Conservation (phyloP, 2,888 invertebrate species). For the Pocota personata region DNA sequence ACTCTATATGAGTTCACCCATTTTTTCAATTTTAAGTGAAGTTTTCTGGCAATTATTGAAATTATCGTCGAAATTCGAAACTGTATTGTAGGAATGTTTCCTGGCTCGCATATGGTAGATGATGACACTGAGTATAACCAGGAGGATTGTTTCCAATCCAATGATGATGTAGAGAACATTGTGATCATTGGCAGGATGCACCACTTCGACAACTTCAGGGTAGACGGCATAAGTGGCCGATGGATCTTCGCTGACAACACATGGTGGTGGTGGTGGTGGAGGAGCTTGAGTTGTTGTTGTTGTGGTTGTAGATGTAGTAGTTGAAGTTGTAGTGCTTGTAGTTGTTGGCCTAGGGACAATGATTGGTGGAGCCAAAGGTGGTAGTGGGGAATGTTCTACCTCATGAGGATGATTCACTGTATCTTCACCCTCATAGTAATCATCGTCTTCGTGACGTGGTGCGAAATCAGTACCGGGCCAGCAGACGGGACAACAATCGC, state of each 20-base stretch:
- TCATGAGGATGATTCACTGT: conserved; percentile 59
- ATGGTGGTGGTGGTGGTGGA: conserved; percentile 62
- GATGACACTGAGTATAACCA: conserved; percentile 74
- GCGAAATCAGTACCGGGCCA: conserved; percentile 78
- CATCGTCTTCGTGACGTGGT: conserved; percentile 40
- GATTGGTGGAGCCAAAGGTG: conserved; percentile 40
- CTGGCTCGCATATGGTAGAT: conserved; percentile 78
- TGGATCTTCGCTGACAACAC: conserved; percentile 56
- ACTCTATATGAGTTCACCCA: conserved; percentile 51
- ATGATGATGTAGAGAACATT: conserved; percentile 75
- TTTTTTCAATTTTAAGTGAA: conserved; percentile 59
- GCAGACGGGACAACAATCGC: conserved; percentile 81
- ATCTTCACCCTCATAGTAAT: conserved; percentile 53
- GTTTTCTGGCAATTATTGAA: conserved; percentile 76
- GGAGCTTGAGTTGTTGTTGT: conserved; percentile 40
- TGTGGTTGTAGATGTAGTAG: conserved; percentile 30
- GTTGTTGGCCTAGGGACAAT: conserved; percentile 20
- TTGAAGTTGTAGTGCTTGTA: conserved; percentile 30
- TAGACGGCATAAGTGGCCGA: conserved; percentile 76
- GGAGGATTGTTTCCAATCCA: conserved; percentile 73
- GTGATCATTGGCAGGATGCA: conserved; percentile 72
- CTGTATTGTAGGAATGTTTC: conserved; percentile 81
- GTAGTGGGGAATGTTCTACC: background rate
- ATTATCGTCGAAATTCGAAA: conserved; percentile 81
- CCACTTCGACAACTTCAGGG: conserved; percentile 78